Percentiles rank a stretch among this genome's conserved stretches.
These are phyloP conservation scores for Catostomus latipinnis DNA, from an alignment of 2,797 vertebrate species.

Conservation along the genomic window DNA sequence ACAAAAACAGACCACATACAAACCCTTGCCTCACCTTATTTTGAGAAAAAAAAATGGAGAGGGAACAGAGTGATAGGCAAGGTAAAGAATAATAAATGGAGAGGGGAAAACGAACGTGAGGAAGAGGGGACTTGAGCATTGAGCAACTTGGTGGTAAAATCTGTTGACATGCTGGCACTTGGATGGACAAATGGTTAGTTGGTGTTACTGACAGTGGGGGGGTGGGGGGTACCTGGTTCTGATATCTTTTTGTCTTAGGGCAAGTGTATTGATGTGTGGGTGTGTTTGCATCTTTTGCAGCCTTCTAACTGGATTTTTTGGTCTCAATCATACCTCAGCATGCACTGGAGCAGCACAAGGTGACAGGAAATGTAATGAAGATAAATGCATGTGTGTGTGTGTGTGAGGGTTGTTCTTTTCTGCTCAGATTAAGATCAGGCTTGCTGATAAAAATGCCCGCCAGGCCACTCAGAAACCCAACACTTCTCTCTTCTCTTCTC, in stretches of 20 bases:
- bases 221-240: conserved; percentile 44
- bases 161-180: conserved; percentile 45
- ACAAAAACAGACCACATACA: no score
- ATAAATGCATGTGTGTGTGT: conserved; percentile 53
- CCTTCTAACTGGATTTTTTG: conserved; percentile 33
- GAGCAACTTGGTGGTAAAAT: conserved; percentile 40
- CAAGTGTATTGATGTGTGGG: conserved; percentile 32
- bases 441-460: conserved; percentile 75
- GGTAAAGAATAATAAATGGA: conserved; percentile 39
- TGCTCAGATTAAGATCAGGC: conserved; percentile 78
- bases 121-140: conserved; percentile 30
- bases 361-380: conserved; percentile 57
- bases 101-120: conserved; percentile 28
- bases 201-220: conserved; percentile 45
- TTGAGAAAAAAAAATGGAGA: no score
- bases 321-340: conserved; percentile 37
- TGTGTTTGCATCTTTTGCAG: conserved; percentile 24
- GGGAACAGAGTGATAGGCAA: neutral
- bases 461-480: conserved; percentile 72
- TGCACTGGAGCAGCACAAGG: conserved; percentile 41
- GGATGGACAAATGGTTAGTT: conserved; percentile 51
- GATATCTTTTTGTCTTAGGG: conserved; percentile 46
- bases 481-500: conserved; percentile 51
- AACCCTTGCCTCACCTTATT: no score
- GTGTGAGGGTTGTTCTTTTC: conserved; percentile 66